Conservation (phyloP, 2,888 invertebrate species). For the Nasonovia ribisnigri region DNA sequence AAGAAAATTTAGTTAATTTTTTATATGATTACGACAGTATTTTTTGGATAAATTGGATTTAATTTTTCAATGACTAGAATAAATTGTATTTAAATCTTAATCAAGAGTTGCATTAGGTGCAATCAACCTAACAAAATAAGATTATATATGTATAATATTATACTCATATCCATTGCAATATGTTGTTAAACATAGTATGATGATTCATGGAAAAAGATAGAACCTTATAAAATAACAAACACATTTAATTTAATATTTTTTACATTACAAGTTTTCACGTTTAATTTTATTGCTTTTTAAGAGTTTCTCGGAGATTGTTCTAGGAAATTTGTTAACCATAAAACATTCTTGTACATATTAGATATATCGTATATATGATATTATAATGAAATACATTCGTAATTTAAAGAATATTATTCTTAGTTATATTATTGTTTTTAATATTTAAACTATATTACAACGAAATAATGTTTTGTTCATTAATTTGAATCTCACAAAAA, state of each 20-base stretch:
- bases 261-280: neutral
- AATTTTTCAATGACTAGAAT: neutral
- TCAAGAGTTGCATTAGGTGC: neutral
- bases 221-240: conserved; percentile 6
- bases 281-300: neutral
- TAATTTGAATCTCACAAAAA: neutral
- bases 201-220: neutral
- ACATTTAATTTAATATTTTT: neutral
- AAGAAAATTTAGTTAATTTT: no score
- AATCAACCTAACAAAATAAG: neutral
- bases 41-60: neutral
- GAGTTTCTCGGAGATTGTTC: neutral
- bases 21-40: neutral
- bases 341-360: neutral
- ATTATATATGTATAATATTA: neutral
- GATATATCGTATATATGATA: neutral
- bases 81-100: neutral
- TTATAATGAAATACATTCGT: neutral
- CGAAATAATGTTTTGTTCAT: neutral
- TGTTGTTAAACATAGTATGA: neutral
- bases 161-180: neutral
- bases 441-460: neutral
- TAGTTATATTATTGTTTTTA: neutral
- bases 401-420: conserved; percentile 32
- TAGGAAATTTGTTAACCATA: neutral